Evolutionary conservation across 2,797 vertebrate genomes (phyloP).

Genomic region (Danio aesculapii): DNA sequence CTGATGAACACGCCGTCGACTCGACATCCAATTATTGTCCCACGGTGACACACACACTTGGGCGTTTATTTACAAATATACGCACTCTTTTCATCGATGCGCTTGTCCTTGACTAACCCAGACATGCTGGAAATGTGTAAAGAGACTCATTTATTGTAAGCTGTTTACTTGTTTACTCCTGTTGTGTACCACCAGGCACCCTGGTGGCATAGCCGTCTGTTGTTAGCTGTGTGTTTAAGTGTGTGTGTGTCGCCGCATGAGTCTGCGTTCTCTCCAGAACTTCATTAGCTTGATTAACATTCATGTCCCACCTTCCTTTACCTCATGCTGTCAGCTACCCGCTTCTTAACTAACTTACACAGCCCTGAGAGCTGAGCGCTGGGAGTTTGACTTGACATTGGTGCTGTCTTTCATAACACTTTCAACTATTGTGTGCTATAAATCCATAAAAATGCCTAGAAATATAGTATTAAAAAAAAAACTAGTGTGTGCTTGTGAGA

Average conservation of each 20-base stretch:
- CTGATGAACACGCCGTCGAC: conserved; percentile 9
- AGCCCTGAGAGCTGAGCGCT: conserved; percentile 2
- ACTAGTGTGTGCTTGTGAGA: too few relatives aligned
- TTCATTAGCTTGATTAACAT: conserved; percentile 61
- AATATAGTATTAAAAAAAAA: too few relatives aligned
- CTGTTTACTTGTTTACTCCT: conserved; percentile 61
- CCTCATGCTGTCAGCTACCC: conserved; percentile 14
- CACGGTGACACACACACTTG: background rate
- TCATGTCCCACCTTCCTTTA: conserved; percentile 33
- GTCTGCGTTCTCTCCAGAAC: conserved; percentile 46
- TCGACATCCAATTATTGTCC: conserved; percentile 39
- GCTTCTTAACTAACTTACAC: conserved; percentile 35
- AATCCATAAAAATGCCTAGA: background rate
- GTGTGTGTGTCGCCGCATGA: conserved; percentile 35
- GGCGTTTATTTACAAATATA: conserved; percentile 10
- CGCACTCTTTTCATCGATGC: conserved; percentile 9
- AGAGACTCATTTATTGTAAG: conserved; percentile 54
- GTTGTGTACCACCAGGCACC: conserved; percentile 57
- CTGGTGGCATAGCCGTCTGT: conserved; percentile 59
- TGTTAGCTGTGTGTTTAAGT: conserved; percentile 43
- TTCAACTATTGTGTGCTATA: background rate
- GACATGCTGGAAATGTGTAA: conserved; percentile 30
- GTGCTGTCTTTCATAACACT: conserved; percentile 15
- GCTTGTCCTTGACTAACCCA: conserved; percentile 44
- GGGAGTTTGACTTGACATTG: conserved; percentile 24